Base-by-base conservation (phyloP, 2,888 invertebrate species). In the Pseudanteris insignis region DNA sequence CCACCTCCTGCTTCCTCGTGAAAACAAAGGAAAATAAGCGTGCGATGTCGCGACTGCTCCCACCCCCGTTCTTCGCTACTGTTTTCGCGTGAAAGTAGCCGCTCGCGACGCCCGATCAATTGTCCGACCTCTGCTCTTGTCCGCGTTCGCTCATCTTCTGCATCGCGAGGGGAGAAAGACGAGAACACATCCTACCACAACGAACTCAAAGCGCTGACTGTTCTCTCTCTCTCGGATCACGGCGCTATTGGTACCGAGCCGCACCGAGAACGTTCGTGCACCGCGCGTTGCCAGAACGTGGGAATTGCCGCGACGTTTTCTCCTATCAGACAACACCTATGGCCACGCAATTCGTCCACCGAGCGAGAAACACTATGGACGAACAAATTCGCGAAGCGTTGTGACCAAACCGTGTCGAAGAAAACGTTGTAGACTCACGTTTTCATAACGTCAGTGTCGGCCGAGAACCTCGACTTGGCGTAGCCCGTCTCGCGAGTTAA, bases 151-250 rank as follows among this genome's bases (percentile, higher is more conserved):
- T 40, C 53, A 32, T 60, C 43, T 51, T 37, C 50, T 40, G 44
- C 58, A 55, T 64, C 59, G 64, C 51, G 60, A 53, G 53, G 67
- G 41, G 65, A 62, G 63, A 68, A 69, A 69, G 48, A 43, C 40
- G 30, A 41, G 33, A 44, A 30, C 53, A 36, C 47, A 61, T 66
- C 66, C 70, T 67, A 66, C 68, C 70, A 61, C 67, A 63, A 61
- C 69, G 69, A 62, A 68, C 72, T 73, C 72, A 67, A 73, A 73
- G 73, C 74, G 74, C 70, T 72, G 72, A 76, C 76, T 76, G 76
- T 73, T 72, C 70, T 69, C 67, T 4, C 70, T 69, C 67, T 9
- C 51, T 48, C 32, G 15, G 14, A 15, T 12, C 24, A 32, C 40
- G 15, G 13, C 32, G 29, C 13, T 21, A 18, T 15, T 26, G 29